Base-by-base conservation (phyloP, 2,888 invertebrate species). In the Caprella mutica region DNA sequence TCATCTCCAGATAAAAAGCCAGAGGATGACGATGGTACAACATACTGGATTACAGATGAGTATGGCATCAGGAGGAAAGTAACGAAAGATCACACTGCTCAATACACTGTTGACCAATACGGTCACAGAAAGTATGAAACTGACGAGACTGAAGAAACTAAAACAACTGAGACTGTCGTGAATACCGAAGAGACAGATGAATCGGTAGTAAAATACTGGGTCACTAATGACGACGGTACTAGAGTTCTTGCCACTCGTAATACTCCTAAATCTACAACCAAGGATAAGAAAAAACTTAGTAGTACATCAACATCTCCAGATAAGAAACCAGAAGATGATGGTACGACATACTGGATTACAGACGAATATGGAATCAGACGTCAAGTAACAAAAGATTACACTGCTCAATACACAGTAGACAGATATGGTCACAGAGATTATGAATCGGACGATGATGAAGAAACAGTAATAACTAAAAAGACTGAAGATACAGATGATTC, bases 31-130 rank as follows among this genome's bases (percentile, higher is more conserved):
- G 46, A 27, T 26, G 27, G 26, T 27, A 46, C 46, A 24, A 46
- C 46, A 17, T 46, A 46, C 46, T 46, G 46, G 46, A 46, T 46
- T 27, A 46, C 46, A 17, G 46, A 46, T 24, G 46, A 46, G 27
- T 46, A 46, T 27, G 46, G 46, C 26, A 46, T 46, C n/a, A 26
- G 46, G 17, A 5, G 46, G 29, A 19, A 46, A 5, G 46, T 46
- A 5, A 46, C 46, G 23, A 46, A 46, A 27, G 46, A 46, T 14
- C 3, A 46, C 5, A 27, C 17, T 9, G 27, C 29, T n/a, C 27
- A 46, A n/a, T 46, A 46, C 5, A 27, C 46, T 26, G 46, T 46
- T 3, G 46, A 46, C 23, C 46, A 46, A 23, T 46, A 27, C 17
- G 46, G 46, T 12, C 46, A 46, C 17, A 26, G 27, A 6, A 26